phyloP scores from a whole-genome alignment of 2,888 invertebrate genomes.

The Ophion ventricosus region DNA sequence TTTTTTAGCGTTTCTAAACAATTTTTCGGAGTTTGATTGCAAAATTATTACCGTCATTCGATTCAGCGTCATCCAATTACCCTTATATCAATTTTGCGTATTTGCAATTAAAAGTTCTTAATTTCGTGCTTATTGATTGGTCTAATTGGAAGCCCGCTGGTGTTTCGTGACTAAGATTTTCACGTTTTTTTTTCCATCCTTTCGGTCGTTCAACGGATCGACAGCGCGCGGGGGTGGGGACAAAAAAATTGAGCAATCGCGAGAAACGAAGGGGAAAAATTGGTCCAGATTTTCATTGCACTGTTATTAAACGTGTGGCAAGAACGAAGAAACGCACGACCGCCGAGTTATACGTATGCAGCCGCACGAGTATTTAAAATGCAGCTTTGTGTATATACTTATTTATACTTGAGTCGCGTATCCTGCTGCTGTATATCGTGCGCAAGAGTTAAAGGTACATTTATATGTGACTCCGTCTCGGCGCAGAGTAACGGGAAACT shows the following conservation, averaged over 20 bases:
- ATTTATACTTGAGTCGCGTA: too few species aligned
- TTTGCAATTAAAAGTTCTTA: too few species aligned
- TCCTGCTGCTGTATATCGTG: too few species aligned
- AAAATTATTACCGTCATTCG: too few species aligned
- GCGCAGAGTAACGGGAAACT: conserved; percentile 68
- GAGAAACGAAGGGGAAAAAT: conserved; percentile 8
- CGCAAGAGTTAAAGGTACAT: neutral
- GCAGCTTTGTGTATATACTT: neutral
- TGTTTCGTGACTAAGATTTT: conserved; percentile 40
- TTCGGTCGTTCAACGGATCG: neutral
- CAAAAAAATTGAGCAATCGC: neutral
- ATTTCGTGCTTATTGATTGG: too few species aligned
- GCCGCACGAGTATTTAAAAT: neutral
- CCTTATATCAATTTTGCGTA: too few species aligned
- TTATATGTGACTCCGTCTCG: conserved; percentile 6
- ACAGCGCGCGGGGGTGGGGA: neutral
- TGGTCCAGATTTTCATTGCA: conserved; percentile 9
- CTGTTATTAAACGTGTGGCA: neutral
- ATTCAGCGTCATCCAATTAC: too few species aligned
- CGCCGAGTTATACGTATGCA: neutral
- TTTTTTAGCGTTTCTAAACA: too few species aligned
- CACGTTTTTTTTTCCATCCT: neutral
- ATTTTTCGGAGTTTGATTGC: too few species aligned
- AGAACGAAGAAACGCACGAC: too few species aligned
- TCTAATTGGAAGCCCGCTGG: conserved; percentile 20